Conservation (phyloP, 1,140 invertebrate genomes). For the Procambarus virginalis region DNA sequence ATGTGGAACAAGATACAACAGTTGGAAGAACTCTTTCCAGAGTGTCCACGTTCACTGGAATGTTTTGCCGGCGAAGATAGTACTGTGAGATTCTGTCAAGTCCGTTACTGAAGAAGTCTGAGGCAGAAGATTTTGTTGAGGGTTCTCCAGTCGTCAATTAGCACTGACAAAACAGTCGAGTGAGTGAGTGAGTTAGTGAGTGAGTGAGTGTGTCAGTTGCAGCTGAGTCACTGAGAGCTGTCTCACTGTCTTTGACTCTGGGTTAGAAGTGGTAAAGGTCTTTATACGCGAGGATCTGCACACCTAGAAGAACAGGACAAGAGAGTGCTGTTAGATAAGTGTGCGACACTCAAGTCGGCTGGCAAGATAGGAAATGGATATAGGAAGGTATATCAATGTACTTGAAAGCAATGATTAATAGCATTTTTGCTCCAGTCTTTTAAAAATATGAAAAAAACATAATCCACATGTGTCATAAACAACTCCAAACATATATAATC, state of each 20-base stretch:
- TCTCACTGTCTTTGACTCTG: background rate
- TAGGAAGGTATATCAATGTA: background rate
- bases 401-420: background rate
- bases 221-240: background rate
- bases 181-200: background rate
- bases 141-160: background rate
- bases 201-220: background rate
- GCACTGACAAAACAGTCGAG: background rate
- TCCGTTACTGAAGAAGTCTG: background rate
- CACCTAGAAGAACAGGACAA: slow-evolving; percentile 50
- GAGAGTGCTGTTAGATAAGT: slow-evolving; percentile 2
- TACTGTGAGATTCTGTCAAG: background rate
- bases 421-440: too few relatives aligned
- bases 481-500: background rate
- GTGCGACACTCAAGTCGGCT: background rate
- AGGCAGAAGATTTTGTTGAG: background rate
- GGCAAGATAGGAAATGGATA: background rate
- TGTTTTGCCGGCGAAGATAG: background rate
- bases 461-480: background rate
- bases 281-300: slow-evolving; percentile 20
- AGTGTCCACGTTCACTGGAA: background rate
- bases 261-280: background rate
- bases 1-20: background rate
- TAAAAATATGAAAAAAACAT: background rate
- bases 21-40: background rate